Evolutionary conservation across 2,888 invertebrate genomes (phyloP), one percentile per base, ranked within the genome.

Genomic region (Octonoba sinensis): DNA sequence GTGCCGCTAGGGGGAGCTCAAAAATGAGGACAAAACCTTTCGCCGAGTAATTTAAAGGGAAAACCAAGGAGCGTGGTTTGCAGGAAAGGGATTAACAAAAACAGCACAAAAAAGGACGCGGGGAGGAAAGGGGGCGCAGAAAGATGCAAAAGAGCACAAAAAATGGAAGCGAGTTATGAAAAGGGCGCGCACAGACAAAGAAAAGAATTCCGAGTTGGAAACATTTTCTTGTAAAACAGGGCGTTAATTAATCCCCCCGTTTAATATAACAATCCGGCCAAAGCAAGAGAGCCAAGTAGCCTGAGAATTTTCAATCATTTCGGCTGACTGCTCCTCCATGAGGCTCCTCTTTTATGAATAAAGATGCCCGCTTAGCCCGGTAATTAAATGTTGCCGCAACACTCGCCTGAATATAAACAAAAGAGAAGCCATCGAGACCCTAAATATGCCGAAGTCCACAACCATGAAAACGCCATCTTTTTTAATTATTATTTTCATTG

Each of bases 141-240:
- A 27, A 66, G 56, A 22, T 54, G 56, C 18, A 27, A 54, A 60
- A 12, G 54, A 51, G 60, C 51, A 76, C 36, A 70, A 69, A 76
- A 76, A 76, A 74, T 16, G 22, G 47, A 54, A 54, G 56, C 78
- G 62, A 78, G 67, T 67, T 79, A 79, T 79, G 79, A 73, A 79
- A 79, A 73, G 71, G 60, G 79, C 73, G 79, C 67, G 51, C 78
- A 71, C 71, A 69, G 73, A 79, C 79, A 79, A 79, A 79, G 73
- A 73, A 79, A 79, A 79, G 79, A 79, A 79, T 79, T 70, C 73
- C 59, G 67, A 79, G 79, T 79, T 79, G 79, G 79, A 79, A 79
- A 79, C 79, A 79, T 79, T 73, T 79, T 73, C 79, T 79, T 79
- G 79, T 79, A 79, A 79, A 79, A 79, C 79, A 79, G 70, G 78